Conservation (phyloP, 2,113 vertebrate species). For the Polypterus senegalus region DNA sequence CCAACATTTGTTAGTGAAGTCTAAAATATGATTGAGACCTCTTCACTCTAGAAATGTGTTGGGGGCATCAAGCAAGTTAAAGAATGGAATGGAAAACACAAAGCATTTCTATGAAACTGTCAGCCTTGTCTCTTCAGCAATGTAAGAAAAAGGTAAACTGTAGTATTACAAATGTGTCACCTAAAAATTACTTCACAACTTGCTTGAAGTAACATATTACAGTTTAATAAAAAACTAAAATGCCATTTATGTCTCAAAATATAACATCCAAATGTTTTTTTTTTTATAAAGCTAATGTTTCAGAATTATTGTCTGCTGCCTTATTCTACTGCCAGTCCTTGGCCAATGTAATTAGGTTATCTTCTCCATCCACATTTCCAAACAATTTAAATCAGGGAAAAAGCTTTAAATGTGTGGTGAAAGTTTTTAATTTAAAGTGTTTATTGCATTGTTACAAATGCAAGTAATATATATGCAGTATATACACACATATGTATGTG, state of each 20-base stretch:
- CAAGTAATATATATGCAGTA: no score
- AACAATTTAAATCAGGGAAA: slow-evolving; percentile 3
- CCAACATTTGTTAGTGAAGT: slow-evolving; percentile 10
- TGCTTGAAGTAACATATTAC: not conserved
- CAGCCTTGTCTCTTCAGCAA: slow-evolving; percentile 1
- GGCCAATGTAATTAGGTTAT: not conserved
- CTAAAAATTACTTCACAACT: not conserved
- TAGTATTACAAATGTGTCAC: no score
- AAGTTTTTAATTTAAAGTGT: no score
- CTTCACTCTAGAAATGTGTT: slow-evolving; percentile 13
- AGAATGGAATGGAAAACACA: slow-evolving; percentile 6
- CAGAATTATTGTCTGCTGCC: no score
- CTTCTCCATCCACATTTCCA: slow-evolving; percentile 1
- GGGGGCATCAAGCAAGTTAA: slow-evolving; percentile 9
- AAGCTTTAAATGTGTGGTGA: not conserved
- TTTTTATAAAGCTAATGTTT: no score
- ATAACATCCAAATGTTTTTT: no score
- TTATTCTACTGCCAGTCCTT: no score
- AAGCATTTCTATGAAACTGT: slow-evolving; percentile 10
- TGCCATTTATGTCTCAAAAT: no score
- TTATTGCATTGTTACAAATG: no score
- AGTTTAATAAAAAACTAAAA: not conserved
- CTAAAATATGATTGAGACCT: slow-evolving; percentile 13
- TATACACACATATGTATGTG: no score
- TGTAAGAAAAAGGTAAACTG: not conserved